Evolutionary conservation across 2,113 vertebrate species (phyloP).

Genomic region (Lampris megalopsis): DNA sequence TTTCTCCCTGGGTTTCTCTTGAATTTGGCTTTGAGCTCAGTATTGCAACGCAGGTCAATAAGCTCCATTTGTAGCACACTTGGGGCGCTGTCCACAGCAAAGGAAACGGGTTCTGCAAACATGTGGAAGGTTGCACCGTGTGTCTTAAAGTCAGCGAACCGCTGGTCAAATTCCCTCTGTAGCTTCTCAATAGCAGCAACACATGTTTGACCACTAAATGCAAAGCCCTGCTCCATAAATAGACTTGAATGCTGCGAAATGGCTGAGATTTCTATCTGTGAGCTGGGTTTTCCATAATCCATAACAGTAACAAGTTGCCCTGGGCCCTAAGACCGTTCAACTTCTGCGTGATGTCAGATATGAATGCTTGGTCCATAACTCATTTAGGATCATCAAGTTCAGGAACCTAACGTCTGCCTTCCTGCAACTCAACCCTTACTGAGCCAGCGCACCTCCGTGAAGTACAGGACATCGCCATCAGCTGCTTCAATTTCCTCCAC

Average conservation of each 20-base stretch:
- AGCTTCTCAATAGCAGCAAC: constrained; percentile 6
- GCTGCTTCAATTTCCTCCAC: constrained; percentile 38
- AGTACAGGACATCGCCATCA: constrained; percentile 46
- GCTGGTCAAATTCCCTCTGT: constrained; percentile 16
- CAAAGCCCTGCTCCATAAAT: constrained; percentile 1
- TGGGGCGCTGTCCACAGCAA: constrained; percentile 27
- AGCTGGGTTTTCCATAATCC: constrained; percentile 15
- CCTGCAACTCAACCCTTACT: constrained; percentile 25
- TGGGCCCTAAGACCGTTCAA: constrained; percentile 45
- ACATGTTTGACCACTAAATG: constrained; percentile 3
- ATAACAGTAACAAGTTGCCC: constrained; percentile 37
- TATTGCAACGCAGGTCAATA: constrained; percentile 28
- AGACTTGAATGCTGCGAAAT: constrained; percentile 12
- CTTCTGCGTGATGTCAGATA: constrained; percentile 40
- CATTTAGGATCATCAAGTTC: constrained; percentile 35
- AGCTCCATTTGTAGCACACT: constrained; percentile 26
- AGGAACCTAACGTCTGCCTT: not conserved
- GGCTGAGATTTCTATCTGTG: constrained; percentile 1
- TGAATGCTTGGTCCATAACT: constrained; percentile 44
- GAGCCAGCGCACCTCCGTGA: constrained; percentile 34
- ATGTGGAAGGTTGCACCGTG: constrained; percentile 27
- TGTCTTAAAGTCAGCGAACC: constrained; percentile 19
- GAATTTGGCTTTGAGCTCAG: constrained; percentile 29
- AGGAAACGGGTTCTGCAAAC: constrained; percentile 29
- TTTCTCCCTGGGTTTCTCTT: constrained; percentile 9